phyloP scores from a whole-genome alignment of 2,113 vertebrate species.

The Phyllopteryx taeniolatus region DNA sequence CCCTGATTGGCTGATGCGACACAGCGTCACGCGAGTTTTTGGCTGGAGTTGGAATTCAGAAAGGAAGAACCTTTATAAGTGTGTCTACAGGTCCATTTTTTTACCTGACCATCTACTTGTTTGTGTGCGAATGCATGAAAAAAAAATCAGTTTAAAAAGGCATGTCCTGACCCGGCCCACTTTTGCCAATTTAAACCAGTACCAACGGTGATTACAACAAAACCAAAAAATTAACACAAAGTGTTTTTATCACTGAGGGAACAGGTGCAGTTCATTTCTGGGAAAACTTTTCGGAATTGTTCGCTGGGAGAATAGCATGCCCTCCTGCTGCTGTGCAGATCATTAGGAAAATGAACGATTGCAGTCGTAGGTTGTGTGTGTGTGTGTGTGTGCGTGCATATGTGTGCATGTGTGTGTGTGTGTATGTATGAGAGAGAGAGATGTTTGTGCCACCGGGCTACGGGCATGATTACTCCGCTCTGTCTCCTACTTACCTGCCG shows the following conservation, averaged over 20 bases:
- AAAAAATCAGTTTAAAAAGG: background rate
- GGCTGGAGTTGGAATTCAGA: too few relatives aligned
- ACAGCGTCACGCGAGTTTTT: too few relatives aligned
- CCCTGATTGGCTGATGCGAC: too few relatives aligned
- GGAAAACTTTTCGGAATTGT: background rate
- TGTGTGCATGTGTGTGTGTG: conserved; percentile 13
- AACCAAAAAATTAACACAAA: background rate
- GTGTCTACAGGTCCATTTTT: too few relatives aligned
- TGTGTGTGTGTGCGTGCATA: conserved; percentile 14
- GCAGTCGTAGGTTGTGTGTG: conserved; percentile 5
- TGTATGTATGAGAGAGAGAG: conserved; percentile 6
- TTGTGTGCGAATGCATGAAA: background rate
- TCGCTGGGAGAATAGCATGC: background rate
- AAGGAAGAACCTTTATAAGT: too few relatives aligned
- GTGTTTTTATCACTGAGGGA: background rate
- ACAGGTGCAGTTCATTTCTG: background rate
- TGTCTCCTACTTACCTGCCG: conserved; percentile 63
- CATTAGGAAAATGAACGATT: conserved; percentile 72
- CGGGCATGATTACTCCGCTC: conserved; percentile 63
- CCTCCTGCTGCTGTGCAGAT: conserved; percentile 59
- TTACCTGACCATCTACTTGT: too few relatives aligned
- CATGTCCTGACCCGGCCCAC: too few relatives aligned
- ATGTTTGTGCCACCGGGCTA: conserved; percentile 54
- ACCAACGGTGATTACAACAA: background rate
- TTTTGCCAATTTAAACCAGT: background rate